These are phyloP conservation scores for Agrilus planipennis DNA, from an alignment of 1,140 invertebrate genomes.

Conservation along the genomic window DNA sequence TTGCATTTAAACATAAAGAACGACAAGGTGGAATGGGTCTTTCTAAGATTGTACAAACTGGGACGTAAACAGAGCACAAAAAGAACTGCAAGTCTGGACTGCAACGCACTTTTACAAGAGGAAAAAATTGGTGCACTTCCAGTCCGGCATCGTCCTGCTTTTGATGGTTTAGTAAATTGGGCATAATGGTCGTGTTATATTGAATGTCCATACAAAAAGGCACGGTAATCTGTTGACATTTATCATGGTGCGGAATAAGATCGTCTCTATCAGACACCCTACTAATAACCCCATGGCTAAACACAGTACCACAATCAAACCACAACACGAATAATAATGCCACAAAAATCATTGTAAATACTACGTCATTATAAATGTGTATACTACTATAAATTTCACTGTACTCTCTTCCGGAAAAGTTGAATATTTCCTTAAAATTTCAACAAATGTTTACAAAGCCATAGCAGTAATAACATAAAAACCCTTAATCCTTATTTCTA, in stretches of 20 bases:
- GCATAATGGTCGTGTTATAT: slow-evolving; percentile 95
- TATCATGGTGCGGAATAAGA: slow-evolving; percentile 55
- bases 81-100: slow-evolving; percentile 91
- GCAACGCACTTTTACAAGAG: slow-evolving; percentile 93
- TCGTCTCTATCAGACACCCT: slow-evolving; percentile 12
- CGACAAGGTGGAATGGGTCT: slow-evolving; percentile 84
- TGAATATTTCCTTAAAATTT: too few species aligned
- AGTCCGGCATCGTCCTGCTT: slow-evolving; percentile 91
- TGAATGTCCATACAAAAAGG: slow-evolving; percentile 83
- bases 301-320: too few species aligned
- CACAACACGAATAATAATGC: too few species aligned
- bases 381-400: too few species aligned
- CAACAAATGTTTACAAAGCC: too few species aligned
- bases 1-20: slow-evolving; percentile 78
- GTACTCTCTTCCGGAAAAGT: too few species aligned
- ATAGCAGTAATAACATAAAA: too few species aligned
- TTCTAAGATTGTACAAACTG: slow-evolving; percentile 90
- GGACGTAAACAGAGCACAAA: slow-evolving; percentile 90
- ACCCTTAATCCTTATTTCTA: too few species aligned
- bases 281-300: too few species aligned
- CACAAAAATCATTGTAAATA: too few species aligned
- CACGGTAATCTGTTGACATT: slow-evolving; percentile 88
- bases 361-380: too few species aligned
- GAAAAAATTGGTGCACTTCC: slow-evolving; percentile 88
- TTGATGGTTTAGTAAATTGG: slow-evolving; percentile 84